Conservation (phyloP, 2,797 vertebrate species). For the Danio tinwini region DNA sequence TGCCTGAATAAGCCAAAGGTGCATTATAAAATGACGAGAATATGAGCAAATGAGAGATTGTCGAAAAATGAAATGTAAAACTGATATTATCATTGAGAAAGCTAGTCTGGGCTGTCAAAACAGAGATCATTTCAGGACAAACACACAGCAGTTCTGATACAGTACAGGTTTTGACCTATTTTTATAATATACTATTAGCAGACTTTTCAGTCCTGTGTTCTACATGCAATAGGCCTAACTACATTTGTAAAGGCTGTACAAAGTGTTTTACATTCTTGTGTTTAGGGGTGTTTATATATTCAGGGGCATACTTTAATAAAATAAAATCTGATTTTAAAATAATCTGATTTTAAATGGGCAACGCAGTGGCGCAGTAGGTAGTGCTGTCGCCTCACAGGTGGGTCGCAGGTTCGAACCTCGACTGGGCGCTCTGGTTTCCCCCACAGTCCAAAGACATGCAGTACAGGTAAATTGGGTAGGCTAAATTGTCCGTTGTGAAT, state of each 20-base stretch:
- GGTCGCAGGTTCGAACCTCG: too few species aligned
- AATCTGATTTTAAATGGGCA: too few species aligned
- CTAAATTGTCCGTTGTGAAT: too few species aligned
- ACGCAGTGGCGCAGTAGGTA: too few species aligned
- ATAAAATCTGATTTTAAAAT: too few species aligned
- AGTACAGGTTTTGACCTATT: constrained; percentile 23
- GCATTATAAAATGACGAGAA: not conserved
- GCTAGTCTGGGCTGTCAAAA: constrained; percentile 48
- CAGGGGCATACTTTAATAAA: not conserved
- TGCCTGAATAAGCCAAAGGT: not conserved
- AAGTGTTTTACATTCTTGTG: not conserved
- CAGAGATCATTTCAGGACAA: constrained; percentile 69
- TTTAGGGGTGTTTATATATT: not conserved
- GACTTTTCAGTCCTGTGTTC: constrained; percentile 15
- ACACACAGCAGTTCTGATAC: constrained; percentile 44
- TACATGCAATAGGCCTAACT: not conserved
- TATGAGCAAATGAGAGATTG: not conserved
- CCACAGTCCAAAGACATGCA: too few species aligned
- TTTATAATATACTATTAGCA: constrained; percentile 1
- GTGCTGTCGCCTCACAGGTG: too few species aligned
- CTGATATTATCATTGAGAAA: constrained; percentile 38
- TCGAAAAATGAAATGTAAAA: not conserved
- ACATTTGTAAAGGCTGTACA: not conserved
- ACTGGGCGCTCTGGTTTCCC: too few species aligned
- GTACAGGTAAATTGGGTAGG: too few species aligned